Evolutionary conservation across 1,140 invertebrate genomes (phyloP).

Genomic region (Tyrophagus putrescentiae): DNA sequence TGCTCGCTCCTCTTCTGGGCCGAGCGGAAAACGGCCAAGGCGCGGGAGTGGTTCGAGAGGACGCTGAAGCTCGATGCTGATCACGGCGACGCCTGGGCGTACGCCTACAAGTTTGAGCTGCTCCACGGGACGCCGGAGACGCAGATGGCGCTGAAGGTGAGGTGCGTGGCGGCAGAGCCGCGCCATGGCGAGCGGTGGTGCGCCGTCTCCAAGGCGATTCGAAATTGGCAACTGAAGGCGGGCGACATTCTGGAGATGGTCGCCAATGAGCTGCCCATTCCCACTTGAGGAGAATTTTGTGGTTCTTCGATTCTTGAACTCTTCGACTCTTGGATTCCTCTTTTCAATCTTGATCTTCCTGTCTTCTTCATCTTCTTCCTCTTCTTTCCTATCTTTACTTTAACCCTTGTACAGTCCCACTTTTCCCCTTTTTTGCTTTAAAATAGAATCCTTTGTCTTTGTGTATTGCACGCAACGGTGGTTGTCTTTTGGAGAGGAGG

Average conservation of each 20-base stretch:
- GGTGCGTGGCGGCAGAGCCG: conserved; percentile 80
- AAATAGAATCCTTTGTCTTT: no score
- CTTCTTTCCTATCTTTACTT: no score
- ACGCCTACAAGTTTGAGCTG: conserved; percentile 93
- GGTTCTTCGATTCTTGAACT: no score
- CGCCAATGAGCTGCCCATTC: conserved; percentile 64
- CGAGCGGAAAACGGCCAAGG: conserved; percentile 82
- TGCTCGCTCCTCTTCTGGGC: conserved; percentile 94
- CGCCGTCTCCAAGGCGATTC: conserved; percentile 77
- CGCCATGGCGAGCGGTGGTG: conserved; percentile 95
- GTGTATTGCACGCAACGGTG: no score
- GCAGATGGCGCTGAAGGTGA: conserved; percentile 68
- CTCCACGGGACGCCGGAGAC: conserved; percentile 68
- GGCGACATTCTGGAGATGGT: conserved; percentile 69
- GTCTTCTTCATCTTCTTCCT: no score
- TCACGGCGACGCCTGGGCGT: conserved; percentile 92
- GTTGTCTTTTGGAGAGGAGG: no score
- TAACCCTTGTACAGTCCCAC: no score
- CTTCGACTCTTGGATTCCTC: no score
- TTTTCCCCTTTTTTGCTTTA: no score
- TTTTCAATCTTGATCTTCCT: no score
- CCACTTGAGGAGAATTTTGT: no score
- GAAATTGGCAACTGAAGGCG: conserved; percentile 79
- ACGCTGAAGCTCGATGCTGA: conserved; percentile 91
- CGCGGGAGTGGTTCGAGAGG: conserved; percentile 92